These are phyloP conservation scores for Ailurus styani DNA, from an alignment of 2,113 vertebrate species.

Conservation along the genomic window DNA sequence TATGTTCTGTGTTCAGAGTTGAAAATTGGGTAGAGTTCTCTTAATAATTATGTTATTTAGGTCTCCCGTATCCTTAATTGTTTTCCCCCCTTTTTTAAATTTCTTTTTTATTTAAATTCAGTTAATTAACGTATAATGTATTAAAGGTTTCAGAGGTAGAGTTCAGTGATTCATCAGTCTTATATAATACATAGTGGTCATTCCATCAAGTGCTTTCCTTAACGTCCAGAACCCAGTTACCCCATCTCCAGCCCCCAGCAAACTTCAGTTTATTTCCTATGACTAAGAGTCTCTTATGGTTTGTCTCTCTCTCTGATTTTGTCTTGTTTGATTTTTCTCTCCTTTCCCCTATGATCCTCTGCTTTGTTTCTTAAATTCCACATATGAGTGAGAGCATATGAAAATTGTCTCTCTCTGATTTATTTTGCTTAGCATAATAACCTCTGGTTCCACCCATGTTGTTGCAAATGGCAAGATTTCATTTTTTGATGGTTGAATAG, in stretches of 20 bases:
- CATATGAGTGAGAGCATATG: neutral
- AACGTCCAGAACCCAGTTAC: neutral
- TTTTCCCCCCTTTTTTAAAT: neutral
- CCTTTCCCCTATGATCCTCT: neutral
- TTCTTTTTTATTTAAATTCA: neutral
- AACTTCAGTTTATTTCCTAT: neutral
- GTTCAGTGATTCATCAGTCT: too few relatives aligned
- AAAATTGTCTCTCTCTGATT: neutral
- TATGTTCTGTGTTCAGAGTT: neutral
- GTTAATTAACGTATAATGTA: neutral
- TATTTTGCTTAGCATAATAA: neutral
- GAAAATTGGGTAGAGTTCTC: neutral
- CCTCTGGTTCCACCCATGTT: neutral
- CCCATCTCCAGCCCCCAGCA: neutral
- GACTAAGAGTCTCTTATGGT: neutral
- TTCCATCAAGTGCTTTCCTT: too few relatives aligned
- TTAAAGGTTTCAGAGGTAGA: too few relatives aligned
- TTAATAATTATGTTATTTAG: neutral
- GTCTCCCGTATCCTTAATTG: neutral
- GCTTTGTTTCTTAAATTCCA: neutral
- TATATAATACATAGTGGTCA: too few relatives aligned
- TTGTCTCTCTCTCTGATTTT: neutral
- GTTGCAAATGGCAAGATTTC: neutral
- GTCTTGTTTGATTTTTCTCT: neutral
- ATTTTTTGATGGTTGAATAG: neutral